phyloP scores from a whole-genome alignment of 2,888 invertebrate species.

The Cheilosia urbana region DNA sequence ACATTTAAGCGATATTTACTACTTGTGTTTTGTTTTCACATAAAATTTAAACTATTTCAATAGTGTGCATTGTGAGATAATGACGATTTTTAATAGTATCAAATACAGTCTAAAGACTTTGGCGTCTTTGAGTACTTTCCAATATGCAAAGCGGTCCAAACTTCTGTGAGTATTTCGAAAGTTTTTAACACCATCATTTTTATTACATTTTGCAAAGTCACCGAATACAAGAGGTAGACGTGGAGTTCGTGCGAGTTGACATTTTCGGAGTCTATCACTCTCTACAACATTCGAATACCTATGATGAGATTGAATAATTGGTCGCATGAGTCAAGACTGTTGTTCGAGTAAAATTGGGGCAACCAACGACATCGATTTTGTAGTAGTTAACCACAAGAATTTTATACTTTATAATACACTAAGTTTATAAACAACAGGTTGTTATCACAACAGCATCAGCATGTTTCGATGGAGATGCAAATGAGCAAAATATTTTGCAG shows the following conservation, averaged over 20 bases:
- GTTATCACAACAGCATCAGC: slow-evolving; percentile 26
- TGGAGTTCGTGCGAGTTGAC: slow-evolving; percentile 44
- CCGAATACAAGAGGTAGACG: not conserved
- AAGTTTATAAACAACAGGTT: slow-evolving; percentile 5
- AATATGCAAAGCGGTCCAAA: slow-evolving; percentile 78
- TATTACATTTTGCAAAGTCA: slow-evolving; percentile 45
- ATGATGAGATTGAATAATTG: slow-evolving; percentile 17
- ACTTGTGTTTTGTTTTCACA: not conserved
- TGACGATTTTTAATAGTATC: slow-evolving; percentile 76
- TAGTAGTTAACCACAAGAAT: too few relatives aligned
- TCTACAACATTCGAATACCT: not conserved
- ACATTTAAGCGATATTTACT: not conserved
- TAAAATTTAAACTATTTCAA: slow-evolving; percentile 19
- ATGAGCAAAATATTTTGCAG: slow-evolving; percentile 22
- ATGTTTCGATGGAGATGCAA: not conserved
- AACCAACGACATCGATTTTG: not conserved
- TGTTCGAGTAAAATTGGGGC: not conserved
- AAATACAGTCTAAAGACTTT: slow-evolving; percentile 78
- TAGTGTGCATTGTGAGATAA: slow-evolving; percentile 7
- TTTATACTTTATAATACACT: too few relatives aligned
- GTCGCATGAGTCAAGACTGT: not conserved
- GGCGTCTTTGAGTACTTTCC: slow-evolving; percentile 79
- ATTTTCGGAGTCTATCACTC: not conserved
- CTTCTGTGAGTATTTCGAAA: slow-evolving; percentile 45
- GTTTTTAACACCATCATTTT: not conserved